Conservation (phyloP, 2,888 invertebrate species). For the Zootermopsis nevadensis region DNA sequence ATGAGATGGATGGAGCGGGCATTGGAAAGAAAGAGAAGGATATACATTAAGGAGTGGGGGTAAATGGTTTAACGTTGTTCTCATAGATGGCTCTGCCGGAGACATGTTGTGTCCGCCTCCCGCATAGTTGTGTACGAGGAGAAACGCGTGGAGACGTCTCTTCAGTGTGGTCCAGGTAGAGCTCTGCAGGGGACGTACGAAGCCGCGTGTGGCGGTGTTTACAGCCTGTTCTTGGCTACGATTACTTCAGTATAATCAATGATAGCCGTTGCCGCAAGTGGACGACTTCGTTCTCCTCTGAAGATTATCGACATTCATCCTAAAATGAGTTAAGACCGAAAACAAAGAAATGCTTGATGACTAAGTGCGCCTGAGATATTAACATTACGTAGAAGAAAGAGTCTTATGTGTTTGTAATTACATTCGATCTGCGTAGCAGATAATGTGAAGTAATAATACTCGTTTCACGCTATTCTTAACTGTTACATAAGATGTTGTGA, state of each 20-base stretch:
- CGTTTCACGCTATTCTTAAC: too few relatives aligned
- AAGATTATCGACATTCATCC: neutral
- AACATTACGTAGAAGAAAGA: too few relatives aligned
- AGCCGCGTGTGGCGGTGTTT: neutral
- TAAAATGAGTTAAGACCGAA: neutral
- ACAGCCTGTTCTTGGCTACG: neutral
- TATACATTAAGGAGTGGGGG: neutral
- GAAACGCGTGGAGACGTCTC: slow-evolving; percentile 9
- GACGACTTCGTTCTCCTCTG: neutral
- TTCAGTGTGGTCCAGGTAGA: slow-evolving; percentile 16
- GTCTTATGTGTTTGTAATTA: too few relatives aligned
- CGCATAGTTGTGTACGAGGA: slow-evolving; percentile 16
- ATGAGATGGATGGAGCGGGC: slow-evolving; percentile 23
- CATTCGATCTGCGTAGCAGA: too few relatives aligned
- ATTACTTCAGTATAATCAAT: too few relatives aligned
- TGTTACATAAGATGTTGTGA: too few relatives aligned
- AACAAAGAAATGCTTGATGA: neutral
- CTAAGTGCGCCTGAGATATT: too few relatives aligned
- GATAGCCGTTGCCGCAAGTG: neutral
- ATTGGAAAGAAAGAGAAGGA: slow-evolving; percentile 1
- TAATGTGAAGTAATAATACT: too few relatives aligned
- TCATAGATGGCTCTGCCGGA: slow-evolving; percentile 35
- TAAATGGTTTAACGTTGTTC: slow-evolving; percentile 36
- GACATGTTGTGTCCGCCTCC: slow-evolving; percentile 18
- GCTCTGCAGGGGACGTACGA: neutral